Base-by-base conservation (phyloP, 2,113 vertebrate species). In the Neofelis nebulosa region DNA sequence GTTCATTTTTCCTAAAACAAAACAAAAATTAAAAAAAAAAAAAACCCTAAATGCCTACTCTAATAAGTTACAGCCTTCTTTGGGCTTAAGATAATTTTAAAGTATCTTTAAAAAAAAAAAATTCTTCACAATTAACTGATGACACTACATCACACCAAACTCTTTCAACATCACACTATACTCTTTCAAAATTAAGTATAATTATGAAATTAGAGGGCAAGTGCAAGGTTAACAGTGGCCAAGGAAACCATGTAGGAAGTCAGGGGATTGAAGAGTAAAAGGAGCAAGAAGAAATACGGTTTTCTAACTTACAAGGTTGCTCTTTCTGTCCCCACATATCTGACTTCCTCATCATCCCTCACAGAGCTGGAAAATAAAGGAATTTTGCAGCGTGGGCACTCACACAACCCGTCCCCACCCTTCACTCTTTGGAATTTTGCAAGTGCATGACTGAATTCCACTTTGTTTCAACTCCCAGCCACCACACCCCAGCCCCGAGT, bases 31-130 rank as follows among this genome's bases (percentile, higher is more conserved):
- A 6, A 79, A 16, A 73, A 25, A 36, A 73, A 45, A 27, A 13
- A 90, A 33, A 61, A 41, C 31, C 31, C 10, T 19, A 50, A 79
- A 96, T 76, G 13, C 10, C 25, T 29, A 23, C 12, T n/a, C 80
- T 45, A 84, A 81, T 83, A 78, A 95, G 86, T 76, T 50, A 78
- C 7, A 86, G 10, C 41, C 27, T 63, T 85, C 29, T 27, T 23
- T 52, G 27, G 25, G 19, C 36, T 95, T 95, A 36, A 79, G 19
- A 82, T 91, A 5, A 97, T 71, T 94, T 94, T 79, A 55, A 92
- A 74, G 31, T 3, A 31, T 45, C 16, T 52, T 78, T 93, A 80
- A 4, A 16, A 74, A 19, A 73, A 38, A 76, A 76, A 74, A 19
- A 73, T 36, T 79, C 16, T 91, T 82, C 80, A 19, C 57, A 91